Conservation (phyloP, 37 sponge, comb jelly and placozoan genomes). For the Amphimedon queenslandica region DNA sequence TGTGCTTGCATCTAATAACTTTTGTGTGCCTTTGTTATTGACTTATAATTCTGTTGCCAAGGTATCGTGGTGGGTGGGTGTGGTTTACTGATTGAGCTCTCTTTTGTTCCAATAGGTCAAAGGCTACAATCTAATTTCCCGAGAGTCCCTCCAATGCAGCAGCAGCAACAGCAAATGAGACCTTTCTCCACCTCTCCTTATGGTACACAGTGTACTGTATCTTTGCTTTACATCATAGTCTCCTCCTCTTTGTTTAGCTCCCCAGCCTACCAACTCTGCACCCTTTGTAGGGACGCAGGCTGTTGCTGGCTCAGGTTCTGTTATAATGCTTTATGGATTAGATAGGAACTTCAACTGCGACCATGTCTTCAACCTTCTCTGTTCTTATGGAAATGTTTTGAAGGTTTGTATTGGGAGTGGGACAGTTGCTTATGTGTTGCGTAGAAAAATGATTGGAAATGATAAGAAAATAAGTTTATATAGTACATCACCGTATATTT, state of each 20-base stretch:
- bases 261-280: constrained; percentile 15
- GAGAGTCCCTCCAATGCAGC: constrained; percentile 10
- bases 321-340: constrained; percentile 88
- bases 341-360: constrained; percentile 70
- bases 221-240: not conserved
- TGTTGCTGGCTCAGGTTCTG: constrained; percentile 47
- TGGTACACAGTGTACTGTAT: not conserved
- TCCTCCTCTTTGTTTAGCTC: not conserved
- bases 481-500: too few relatives aligned
- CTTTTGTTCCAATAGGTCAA: too few relatives aligned
- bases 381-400: constrained; percentile 88
- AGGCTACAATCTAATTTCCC: constrained; percentile 12
- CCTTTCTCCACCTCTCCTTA: not conserved
- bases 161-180: constrained; percentile 1
- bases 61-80: too few relatives aligned
- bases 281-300: constrained; percentile 52
- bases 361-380: constrained; percentile 83
- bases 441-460: not conserved
- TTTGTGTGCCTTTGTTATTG: too few relatives aligned
- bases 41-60: too few relatives aligned
- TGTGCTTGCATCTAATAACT: too few relatives aligned
- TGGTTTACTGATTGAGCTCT: too few relatives aligned
- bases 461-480: not conserved
- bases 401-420: constrained; percentile 37
- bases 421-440: not conserved